Evolutionary conservation across 2,888 invertebrate genomes (phyloP).

Genomic region (Tiliacea aurago): DNA sequence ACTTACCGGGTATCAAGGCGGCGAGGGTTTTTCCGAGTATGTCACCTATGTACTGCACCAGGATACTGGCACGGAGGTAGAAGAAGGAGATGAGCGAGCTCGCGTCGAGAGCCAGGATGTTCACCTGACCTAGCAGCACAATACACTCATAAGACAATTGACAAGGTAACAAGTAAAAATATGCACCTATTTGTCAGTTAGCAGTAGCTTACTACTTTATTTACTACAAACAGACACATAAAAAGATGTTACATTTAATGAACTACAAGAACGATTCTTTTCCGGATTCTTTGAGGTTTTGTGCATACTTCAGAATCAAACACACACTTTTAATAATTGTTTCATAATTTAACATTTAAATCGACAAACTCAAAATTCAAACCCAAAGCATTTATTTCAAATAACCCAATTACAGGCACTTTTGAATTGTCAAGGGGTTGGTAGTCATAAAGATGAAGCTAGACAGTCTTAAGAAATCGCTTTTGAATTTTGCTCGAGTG

Average conservation of each 20-base stretch:
- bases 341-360: neutral
- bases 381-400: too few species aligned
- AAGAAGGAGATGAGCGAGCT: slow-evolving; percentile 82
- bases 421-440: too few species aligned
- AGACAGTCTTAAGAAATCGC: neutral
- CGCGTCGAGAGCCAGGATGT: slow-evolving; percentile 84
- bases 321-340: neutral
- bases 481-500: neutral
- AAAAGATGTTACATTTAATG: too few species aligned
- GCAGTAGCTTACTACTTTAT: neutral
- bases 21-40: slow-evolving; percentile 78
- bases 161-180: neutral
- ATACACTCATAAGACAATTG: neutral
- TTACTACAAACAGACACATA: neutral
- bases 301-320: neutral
- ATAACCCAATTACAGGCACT: too few species aligned
- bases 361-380: too few species aligned
- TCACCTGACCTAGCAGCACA: slow-evolving; percentile 71
- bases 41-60: slow-evolving; percentile 83
- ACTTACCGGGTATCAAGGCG: slow-evolving; percentile 75
- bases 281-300: neutral
- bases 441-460: too few species aligned
- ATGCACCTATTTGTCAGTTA: neutral
- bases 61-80: slow-evolving; percentile 83
- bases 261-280: neutral